phyloP scores from a whole-genome alignment of 2,888 invertebrate genomes.

The Epinotia brunnichana region DNA sequence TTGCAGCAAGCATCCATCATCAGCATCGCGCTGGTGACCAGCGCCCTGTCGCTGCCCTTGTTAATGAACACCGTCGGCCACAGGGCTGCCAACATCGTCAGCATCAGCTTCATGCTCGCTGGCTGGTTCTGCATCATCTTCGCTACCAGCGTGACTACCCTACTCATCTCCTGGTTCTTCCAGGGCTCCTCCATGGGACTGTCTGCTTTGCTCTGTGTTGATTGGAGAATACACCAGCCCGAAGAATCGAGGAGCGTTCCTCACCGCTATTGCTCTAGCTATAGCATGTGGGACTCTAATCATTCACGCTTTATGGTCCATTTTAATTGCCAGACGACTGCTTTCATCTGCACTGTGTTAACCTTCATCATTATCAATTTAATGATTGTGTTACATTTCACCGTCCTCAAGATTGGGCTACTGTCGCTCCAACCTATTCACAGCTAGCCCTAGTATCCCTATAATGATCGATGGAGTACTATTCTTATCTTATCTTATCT shows the following conservation, averaged over 20 bases:
- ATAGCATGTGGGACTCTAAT: constrained; percentile 81
- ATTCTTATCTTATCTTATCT: too few relatives aligned
- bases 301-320: constrained; percentile 81
- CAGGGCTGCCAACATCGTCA: constrained; percentile 65
- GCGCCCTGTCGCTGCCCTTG: constrained; percentile 43
- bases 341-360: constrained; percentile 65
- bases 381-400: constrained; percentile 47
- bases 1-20: constrained; percentile 48
- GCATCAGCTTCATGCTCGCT: constrained; percentile 64
- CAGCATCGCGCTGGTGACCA: constrained; percentile 45
- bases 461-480: neutral
- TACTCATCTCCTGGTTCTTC: constrained; percentile 50
- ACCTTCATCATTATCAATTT: constrained; percentile 65
- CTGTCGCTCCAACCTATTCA: too few relatives aligned
- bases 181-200: constrained; percentile 75
- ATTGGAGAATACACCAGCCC: constrained; percentile 80
- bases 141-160: constrained; percentile 53
- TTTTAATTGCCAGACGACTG: constrained; percentile 74
- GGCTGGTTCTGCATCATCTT: constrained; percentile 73
- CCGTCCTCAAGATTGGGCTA: too few relatives aligned
- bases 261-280: constrained; percentile 81
- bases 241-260: constrained; percentile 80
- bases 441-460: too few relatives aligned
- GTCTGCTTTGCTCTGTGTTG: constrained; percentile 68
- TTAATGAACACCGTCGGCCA: constrained; percentile 75